phyloP scores from a whole-genome alignment of 2,113 vertebrate species.

The Antigone vipio region DNA sequence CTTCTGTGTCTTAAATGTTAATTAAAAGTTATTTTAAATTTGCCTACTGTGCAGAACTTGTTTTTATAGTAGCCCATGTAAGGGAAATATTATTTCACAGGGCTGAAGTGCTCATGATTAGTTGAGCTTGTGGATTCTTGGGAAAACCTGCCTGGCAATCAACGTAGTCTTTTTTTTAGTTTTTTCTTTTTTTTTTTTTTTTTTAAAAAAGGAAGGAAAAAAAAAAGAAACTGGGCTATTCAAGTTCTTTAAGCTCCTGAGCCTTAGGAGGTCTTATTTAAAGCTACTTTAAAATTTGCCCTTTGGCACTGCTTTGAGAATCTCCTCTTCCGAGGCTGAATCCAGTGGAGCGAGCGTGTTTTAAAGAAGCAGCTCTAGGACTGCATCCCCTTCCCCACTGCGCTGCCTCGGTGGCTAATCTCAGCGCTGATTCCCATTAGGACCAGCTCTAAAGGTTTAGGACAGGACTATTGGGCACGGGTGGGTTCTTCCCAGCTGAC shows the following conservation, averaged over 20 bases:
- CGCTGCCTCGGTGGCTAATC: neutral
- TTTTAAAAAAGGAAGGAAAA: no score
- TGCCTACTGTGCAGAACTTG: slow-evolving; percentile 60
- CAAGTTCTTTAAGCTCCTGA: slow-evolving; percentile 55
- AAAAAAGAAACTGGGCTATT: neutral
- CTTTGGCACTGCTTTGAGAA: slow-evolving; percentile 63
- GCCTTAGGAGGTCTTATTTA: slow-evolving; percentile 66
- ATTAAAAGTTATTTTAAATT: slow-evolving; percentile 68
- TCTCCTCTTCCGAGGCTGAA: neutral
- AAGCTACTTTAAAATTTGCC: slow-evolving; percentile 70
- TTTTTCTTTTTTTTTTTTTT: neutral
- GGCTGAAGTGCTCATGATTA: slow-evolving; percentile 57
- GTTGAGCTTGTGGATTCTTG: slow-evolving; percentile 26
- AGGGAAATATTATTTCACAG: slow-evolving; percentile 54
- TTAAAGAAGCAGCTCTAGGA: slow-evolving; percentile 2
- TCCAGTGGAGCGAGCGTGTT: neutral
- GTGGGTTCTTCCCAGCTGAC: neutral
- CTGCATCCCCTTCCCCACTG: neutral
- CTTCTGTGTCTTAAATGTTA: slow-evolving; percentile 69
- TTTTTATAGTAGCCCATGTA: slow-evolving; percentile 53
- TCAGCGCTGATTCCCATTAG: neutral
- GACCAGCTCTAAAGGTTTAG: neutral
- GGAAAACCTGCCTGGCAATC: slow-evolving; percentile 52
- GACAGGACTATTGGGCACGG: accelerated
- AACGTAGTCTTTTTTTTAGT: neutral